Base-by-base conservation (phyloP, 1,140 invertebrate genomes). In the Neodiprion lecontei region DNA sequence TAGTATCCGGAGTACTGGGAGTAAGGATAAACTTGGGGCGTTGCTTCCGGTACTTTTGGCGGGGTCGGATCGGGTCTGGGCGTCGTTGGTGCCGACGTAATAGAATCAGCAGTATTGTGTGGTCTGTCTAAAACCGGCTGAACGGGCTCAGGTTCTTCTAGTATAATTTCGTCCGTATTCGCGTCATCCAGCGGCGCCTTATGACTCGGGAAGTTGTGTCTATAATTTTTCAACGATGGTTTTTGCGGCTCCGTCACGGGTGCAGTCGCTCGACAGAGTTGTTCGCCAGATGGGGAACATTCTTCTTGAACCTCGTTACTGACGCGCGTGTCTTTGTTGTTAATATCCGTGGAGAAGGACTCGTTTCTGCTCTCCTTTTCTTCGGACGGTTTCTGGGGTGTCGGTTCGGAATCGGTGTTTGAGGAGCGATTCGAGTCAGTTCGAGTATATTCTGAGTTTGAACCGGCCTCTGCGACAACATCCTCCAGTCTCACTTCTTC, bases 1-100 rank as follows among this genome's bases (percentile, higher is more conserved):
- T 87, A 89, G 72, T 89, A 89, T 72, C 87, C 84, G 9, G 87
- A 86, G 75, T 86, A 88, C 8, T 88, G 87, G 17, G 86, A 82
- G 67, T 88, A 88, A 12, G 86, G 85, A 78, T 88, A 88, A 8
- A 79, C 84, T 71, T 88, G 86, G 0, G 85, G 81, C 48, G 87
- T 68, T 7, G 77, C 48, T 9, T 81, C 80, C 17, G 49, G 11
- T 14, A 48, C 75, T 67, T 82, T 82, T 14, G 76, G 73, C 67
- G 81, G 75, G 14, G 78, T 75, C 1, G 75, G 72, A 67, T 74
- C 80, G 3, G 81, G 79, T 53, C 70, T 79, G 77, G 71, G 76
- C 79, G 48, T 77, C 67, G 61, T 74, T 81, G 74, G 79, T 87
- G 75, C 77, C 81, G 71, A 81, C 84, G 72, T 82, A 81, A 50